Percentiles rank a stretch among this genome's conserved stretches.
Conservation (phyloP, 2,113 vertebrate species). For the Antechinus flavipes region DNA sequence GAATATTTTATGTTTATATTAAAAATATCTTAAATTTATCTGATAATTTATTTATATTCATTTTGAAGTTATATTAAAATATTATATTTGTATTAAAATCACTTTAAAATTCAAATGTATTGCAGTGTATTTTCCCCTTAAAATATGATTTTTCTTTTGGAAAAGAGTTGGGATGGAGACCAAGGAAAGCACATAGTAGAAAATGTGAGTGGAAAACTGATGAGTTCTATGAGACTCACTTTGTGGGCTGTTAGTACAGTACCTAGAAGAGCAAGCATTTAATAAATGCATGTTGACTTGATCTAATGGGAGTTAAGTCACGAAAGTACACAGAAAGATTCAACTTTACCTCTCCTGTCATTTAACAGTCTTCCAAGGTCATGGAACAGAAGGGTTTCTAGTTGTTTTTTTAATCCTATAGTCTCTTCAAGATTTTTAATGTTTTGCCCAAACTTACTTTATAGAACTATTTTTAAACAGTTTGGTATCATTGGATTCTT, state of each 20-base stretch:
- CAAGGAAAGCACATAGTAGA: not conserved
- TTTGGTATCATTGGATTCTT: conserved; percentile 47
- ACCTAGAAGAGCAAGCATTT: not conserved
- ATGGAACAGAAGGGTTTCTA: conserved; percentile 50
- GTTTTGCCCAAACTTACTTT: conserved; percentile 63
- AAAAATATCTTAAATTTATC: too few relatives aligned
- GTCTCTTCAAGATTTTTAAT: conserved; percentile 36
- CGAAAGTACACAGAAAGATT: not conserved
- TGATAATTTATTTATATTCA: too few relatives aligned
- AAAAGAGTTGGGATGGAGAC: not conserved
- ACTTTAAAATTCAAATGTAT: not conserved
- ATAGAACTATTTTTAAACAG: conserved; percentile 59
- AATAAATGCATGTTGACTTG: not conserved
- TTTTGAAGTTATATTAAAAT: too few relatives aligned
- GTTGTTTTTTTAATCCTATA: conserved; percentile 53
- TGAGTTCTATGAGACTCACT: not conserved
- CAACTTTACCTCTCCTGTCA: not conserved
- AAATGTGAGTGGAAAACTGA: not conserved
- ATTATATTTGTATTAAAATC: not conserved
- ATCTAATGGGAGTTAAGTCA: not conserved
- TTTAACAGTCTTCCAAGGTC: conserved; percentile 36
- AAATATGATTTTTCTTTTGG: not conserved
- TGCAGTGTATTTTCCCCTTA: not conserved
- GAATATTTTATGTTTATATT: not conserved
- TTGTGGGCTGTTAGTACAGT: not conserved